These are phyloP conservation scores for Stenchaetothrips biformis DNA, from an alignment of 2,888 invertebrate genomes.

Conservation along the genomic window DNA sequence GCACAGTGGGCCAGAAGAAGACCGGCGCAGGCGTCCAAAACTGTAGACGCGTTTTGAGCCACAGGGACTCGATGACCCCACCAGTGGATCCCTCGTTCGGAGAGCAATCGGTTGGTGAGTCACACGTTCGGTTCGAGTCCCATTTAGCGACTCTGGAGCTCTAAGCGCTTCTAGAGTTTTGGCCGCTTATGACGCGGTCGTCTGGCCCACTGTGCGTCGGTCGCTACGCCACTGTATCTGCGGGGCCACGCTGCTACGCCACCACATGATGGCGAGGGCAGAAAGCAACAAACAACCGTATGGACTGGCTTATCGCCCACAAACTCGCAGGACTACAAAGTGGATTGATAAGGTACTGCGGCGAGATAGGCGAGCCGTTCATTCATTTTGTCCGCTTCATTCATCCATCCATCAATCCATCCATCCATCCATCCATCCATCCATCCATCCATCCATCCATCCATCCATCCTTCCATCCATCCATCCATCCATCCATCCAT, in stretches of 20 bases:
- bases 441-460: too few relatives aligned
- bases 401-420: background rate
- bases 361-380: background rate
- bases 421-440: background rate
- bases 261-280: background rate
- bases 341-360: background rate
- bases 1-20: too few relatives aligned
- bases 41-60: background rate
- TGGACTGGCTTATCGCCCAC: background rate
- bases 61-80: background rate
- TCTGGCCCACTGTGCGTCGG: background rate
- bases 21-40: too few relatives aligned
- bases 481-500: too few relatives aligned
- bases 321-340: constrained; percentile 19
- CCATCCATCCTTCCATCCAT: too few relatives aligned
- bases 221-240: background rate
- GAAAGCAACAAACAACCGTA: background rate
- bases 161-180: background rate
- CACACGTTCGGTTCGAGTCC: too few relatives aligned
- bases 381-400: background rate
- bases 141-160: too few relatives aligned
- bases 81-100: too few relatives aligned
- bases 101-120: too few relatives aligned
- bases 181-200: background rate
- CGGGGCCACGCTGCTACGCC: background rate